These are phyloP conservation scores for Eurois occulta DNA, from an alignment of 2,888 invertebrate species.

Conservation along the genomic window DNA sequence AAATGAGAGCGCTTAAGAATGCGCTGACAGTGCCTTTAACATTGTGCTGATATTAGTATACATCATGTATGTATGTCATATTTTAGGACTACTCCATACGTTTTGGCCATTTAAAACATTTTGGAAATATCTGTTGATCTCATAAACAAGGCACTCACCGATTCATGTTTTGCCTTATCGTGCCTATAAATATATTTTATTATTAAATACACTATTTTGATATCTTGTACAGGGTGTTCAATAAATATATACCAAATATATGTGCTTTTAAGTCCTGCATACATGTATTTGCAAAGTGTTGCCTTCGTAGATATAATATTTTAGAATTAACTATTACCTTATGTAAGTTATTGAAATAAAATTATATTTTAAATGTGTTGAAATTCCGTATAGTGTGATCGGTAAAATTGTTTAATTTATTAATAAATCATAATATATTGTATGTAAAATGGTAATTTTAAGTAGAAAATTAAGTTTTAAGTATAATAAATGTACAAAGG, in stretches of 20 bases:
- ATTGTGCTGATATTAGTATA: conserved; percentile 71
- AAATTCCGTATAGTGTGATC: conserved; percentile 70
- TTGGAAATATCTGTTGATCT: conserved; percentile 84
- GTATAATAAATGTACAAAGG: conserved; percentile 77
- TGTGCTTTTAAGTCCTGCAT: conserved; percentile 87
- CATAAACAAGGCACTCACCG: conserved; percentile 81
- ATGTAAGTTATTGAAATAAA: conserved; percentile 55
- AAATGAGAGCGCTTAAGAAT: conserved; percentile 27
- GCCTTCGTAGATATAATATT: conserved; percentile 82
- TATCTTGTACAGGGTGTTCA: conserved; percentile 89
- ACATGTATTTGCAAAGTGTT: conserved; percentile 83
- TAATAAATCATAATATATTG: conserved; percentile 73
- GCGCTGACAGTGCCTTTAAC: conserved; percentile 75
- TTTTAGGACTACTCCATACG: conserved; percentile 52
- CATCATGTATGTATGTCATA: conserved; percentile 64
- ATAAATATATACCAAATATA: conserved; percentile 88
- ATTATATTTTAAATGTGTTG: conserved; percentile 65
- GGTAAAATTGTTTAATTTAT: conserved; percentile 80
- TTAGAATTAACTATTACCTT: conserved; percentile 52
- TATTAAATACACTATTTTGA: conserved; percentile 86
- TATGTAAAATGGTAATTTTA: conserved; percentile 68
- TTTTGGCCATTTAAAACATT: conserved; percentile 66
- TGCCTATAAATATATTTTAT: conserved; percentile 83
- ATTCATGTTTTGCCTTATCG: conserved; percentile 83
- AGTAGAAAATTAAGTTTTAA: conserved; percentile 61